Conservation (phyloP, 1,140 invertebrate genomes). For the Camponotus pennsylvanicus region DNA sequence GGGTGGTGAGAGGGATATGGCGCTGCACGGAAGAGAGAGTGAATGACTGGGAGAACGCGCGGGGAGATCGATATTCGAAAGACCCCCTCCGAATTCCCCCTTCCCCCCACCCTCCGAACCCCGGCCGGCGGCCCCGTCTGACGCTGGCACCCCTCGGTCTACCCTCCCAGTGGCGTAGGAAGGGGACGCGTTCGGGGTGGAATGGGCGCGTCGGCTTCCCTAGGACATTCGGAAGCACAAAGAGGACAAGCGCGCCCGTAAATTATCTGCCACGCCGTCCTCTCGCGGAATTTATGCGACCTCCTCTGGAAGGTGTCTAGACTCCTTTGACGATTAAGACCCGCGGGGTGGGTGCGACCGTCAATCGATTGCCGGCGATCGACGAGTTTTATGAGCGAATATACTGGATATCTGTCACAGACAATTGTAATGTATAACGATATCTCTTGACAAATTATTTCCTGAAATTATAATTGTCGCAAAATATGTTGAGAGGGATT, state of each 20-base stretch:
- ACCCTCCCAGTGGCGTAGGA: constrained; percentile 79
- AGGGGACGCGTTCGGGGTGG: constrained; percentile 55
- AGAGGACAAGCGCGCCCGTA: constrained; percentile 70
- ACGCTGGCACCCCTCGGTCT: constrained; percentile 60
- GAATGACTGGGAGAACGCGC: constrained; percentile 80
- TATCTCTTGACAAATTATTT: neutral
- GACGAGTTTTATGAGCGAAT: constrained; percentile 9
- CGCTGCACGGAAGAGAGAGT: constrained; percentile 68
- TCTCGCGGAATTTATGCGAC: constrained; percentile 67
- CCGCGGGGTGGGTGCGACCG: constrained; percentile 29
- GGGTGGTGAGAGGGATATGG: constrained; percentile 44
- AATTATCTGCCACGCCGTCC: constrained; percentile 65
- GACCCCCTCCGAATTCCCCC: constrained; percentile 63
- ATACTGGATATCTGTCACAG: neutral
- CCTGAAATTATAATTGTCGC: neutral
- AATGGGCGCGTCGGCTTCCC: constrained; percentile 55
- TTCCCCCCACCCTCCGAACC: constrained; percentile 59
- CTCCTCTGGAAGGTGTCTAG: constrained; percentile 55
- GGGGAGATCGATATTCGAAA: constrained; percentile 85
- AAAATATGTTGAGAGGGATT: neutral
- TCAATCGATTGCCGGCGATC: constrained; percentile 49
- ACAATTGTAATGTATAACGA: neutral
- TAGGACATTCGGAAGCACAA: constrained; percentile 71
- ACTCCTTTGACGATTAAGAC: constrained; percentile 55
- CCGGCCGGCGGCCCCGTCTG: constrained; percentile 60